Evolutionary conservation across 2,113 vertebrate genomes (phyloP).

Genomic region (Hippocampus zosterae): DNA sequence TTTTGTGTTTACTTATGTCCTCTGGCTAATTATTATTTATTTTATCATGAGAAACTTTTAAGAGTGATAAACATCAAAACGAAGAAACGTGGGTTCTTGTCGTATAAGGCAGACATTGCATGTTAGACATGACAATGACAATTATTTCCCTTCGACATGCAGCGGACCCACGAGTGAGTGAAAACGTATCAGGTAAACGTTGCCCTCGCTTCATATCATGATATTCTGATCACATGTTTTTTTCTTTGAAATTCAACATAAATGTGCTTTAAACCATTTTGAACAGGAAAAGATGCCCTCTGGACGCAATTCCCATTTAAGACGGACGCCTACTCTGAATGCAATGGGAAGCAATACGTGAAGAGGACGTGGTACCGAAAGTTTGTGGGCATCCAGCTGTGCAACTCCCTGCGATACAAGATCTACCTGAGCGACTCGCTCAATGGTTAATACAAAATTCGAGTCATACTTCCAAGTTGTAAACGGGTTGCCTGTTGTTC

Average conservation of each 20-base stretch:
- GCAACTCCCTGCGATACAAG: slow-evolving; percentile 97
- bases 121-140: not conserved
- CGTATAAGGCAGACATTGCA: not conserved
- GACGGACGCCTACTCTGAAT: slow-evolving; percentile 87
- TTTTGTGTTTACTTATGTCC: no score
- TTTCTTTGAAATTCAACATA: not conserved
- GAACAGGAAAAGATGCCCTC: slow-evolving; percentile 89
- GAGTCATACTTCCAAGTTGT: not conserved
- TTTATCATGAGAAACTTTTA: no score
- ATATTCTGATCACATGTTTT: slow-evolving; percentile 13
- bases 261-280: slow-evolving; percentile 11
- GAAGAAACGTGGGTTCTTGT: no score
- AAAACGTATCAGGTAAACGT: slow-evolving; percentile 84
- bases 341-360: slow-evolving; percentile 87
- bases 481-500: not conserved
- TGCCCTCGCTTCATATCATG: not conserved
- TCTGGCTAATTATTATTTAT: no score
- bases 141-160: slow-evolving; percentile 30
- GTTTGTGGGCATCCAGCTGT: slow-evolving; percentile 97
- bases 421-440: slow-evolving; percentile 97
- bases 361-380: slow-evolving; percentile 99
- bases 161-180: slow-evolving; percentile 93
- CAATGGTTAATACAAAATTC: slow-evolving; percentile 71
- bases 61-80: no score
- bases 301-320: slow-evolving; percentile 94